These are phyloP conservation scores for Dastarcus helophoroides DNA, from an alignment of 2,888 invertebrate genomes.

Conservation along the genomic window DNA sequence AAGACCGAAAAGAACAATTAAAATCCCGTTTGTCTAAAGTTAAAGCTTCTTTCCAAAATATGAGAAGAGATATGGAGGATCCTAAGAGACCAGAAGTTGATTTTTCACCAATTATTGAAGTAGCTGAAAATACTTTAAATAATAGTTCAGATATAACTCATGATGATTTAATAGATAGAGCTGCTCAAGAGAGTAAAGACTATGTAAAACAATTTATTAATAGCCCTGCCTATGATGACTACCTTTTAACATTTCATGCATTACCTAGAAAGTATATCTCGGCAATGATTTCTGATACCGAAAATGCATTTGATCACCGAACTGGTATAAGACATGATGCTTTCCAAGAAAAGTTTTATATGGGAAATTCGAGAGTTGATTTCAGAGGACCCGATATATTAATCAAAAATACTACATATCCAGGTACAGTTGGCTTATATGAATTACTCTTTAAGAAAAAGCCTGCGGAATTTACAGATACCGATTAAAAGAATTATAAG, in stretches of 20 bases:
- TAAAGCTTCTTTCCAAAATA: too few relatives aligned
- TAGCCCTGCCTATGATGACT: conserved; percentile 2
- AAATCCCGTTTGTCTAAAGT: too few relatives aligned
- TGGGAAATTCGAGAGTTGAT: conserved; percentile 4
- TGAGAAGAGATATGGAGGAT: too few relatives aligned
- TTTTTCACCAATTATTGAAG: too few relatives aligned
- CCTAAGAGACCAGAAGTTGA: too few relatives aligned
- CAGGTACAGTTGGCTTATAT: conserved; percentile 5
- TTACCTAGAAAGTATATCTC: conserved; percentile 3
- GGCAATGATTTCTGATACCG: conserved; percentile 4
- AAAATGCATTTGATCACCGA: conserved; percentile 5
- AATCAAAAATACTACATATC: not conserved
- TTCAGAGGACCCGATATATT: not conserved
- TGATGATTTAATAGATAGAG: too few relatives aligned
- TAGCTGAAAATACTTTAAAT: too few relatives aligned
- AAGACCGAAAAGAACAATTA: too few relatives aligned
- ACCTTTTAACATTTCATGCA: conserved; percentile 2
- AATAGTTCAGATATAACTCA: too few relatives aligned
- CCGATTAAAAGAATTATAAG: not conserved
- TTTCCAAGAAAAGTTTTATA: conserved; percentile 1
- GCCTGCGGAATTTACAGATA: conserved; percentile 3
- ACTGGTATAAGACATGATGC: conserved; percentile 5
- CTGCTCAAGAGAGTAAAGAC: too few relatives aligned
- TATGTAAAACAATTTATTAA: too few relatives aligned
- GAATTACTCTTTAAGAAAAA: conserved; percentile 6